Evolutionary conservation across 2,113 vertebrate genomes (phyloP).

Genomic region (Neogale vison): DNA sequence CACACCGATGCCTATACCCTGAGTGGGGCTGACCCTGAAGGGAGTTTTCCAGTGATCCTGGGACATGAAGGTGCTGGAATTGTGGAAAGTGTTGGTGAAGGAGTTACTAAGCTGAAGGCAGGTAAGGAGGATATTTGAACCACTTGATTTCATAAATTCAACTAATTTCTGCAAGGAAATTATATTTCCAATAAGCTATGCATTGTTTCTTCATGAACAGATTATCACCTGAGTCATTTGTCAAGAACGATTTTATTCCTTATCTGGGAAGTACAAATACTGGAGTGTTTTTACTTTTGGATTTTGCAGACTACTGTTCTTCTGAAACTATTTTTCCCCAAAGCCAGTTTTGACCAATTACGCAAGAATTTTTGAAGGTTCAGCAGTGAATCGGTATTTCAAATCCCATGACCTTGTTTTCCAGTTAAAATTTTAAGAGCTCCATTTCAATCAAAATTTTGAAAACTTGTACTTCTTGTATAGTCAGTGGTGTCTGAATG

Average conservation of each 20-base stretch:
- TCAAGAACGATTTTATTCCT: not conserved
- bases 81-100: slow-evolving; percentile 92
- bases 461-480: not conserved
- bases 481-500: not conserved
- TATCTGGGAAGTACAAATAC: not conserved
- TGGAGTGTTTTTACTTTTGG: not conserved
- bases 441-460: slow-evolving; percentile 24
- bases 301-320: slow-evolving; percentile 2
- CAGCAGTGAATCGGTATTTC: not conserved
- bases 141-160: not conserved
- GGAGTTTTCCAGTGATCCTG: slow-evolving; percentile 88
- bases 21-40: slow-evolving; percentile 88
- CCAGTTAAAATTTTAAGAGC: not conserved
- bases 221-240: not conserved
- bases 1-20: slow-evolving; percentile 90
- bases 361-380: not conserved
- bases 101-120: slow-evolving; percentile 94
- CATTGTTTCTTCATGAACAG: not conserved
- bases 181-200: not conserved
- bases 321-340: not conserved
- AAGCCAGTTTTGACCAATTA: slow-evolving; percentile 16
- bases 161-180: slow-evolving; percentile 8
- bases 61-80: slow-evolving; percentile 90
- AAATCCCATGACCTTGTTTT: not conserved
- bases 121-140: slow-evolving; percentile 82